These are phyloP conservation scores for Drosophila sp. DNA, from an alignment of 1,140 invertebrate genomes.

Conservation along the genomic window DNA sequence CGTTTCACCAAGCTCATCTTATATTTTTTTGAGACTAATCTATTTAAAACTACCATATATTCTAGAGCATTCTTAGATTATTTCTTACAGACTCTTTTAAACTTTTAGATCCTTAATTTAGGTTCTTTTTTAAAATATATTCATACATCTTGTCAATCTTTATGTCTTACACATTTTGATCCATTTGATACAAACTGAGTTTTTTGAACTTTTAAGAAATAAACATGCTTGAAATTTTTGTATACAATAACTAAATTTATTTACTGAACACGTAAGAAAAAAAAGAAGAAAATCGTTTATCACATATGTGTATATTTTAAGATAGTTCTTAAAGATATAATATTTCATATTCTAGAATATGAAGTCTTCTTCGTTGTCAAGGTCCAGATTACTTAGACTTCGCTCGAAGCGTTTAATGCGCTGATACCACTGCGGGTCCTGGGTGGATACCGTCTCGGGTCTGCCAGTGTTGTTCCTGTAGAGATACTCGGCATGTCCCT, in stretches of 20 bases:
- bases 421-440: slow-evolving; percentile 78
- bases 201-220: too few species aligned
- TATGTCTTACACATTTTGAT: background rate
- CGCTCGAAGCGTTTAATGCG: slow-evolving; percentile 69
- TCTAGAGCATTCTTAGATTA: too few species aligned
- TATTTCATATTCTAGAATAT: slow-evolving; percentile 48
- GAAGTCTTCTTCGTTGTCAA: slow-evolving; percentile 48
- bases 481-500: slow-evolving; percentile 77
- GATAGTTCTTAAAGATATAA: background rate
- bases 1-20: too few species aligned
- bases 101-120: too few species aligned
- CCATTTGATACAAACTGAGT: too few species aligned
- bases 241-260: slow-evolving; percentile 3
- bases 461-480: slow-evolving; percentile 67
- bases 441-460: slow-evolving; percentile 48
- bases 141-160: background rate
- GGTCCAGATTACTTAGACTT: slow-evolving; percentile 61
- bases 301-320: slow-evolving; percentile 6
- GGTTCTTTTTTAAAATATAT: too few species aligned
- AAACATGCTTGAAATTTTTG: too few species aligned
- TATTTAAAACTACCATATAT: too few species aligned
- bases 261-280: background rate
- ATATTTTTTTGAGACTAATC: too few species aligned
- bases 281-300: slow-evolving; percentile 9
- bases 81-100: too few species aligned